Percentiles rank a stretch among this genome's conserved stretches.
Conservation (phyloP, 92 coral and sea anemone genomes). For the Scolanthus callimorphus region DNA sequence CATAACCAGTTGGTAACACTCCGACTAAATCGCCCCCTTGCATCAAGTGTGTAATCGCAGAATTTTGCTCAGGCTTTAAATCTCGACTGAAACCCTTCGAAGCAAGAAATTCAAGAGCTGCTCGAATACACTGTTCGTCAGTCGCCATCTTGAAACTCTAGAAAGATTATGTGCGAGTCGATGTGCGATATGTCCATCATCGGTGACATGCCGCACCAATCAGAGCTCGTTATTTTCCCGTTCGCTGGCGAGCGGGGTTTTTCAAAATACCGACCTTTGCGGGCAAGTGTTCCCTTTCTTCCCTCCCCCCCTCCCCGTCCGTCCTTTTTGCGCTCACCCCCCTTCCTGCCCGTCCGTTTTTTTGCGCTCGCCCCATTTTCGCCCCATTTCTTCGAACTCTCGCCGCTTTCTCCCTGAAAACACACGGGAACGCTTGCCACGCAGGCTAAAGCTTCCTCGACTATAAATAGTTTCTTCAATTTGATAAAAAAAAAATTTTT, state of each 20-base stretch:
- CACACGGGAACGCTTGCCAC: no score
- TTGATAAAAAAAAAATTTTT: no score
- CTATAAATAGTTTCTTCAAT: no score
- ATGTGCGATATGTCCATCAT: not conserved
- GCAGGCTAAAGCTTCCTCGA: no score
- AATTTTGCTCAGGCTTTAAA: not conserved
- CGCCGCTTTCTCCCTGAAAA: not conserved
- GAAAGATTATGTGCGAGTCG: not conserved
- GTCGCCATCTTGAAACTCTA: not conserved
- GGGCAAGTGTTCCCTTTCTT: no score
- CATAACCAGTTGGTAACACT: not conserved
- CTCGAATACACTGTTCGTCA: not conserved
- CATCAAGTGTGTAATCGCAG: not conserved
- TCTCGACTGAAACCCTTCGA: not conserved
- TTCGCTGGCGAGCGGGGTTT: not conserved
- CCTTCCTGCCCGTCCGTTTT: not conserved
- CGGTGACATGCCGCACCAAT: not conserved
- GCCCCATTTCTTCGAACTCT: no score
- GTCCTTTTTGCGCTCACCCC: not conserved
- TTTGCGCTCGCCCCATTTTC: not conserved
- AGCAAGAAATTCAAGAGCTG: not conserved
- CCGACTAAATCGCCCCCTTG: not conserved
- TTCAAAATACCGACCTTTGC: not conserved
- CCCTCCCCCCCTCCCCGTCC: no score
- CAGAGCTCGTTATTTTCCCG: not conserved